These are phyloP conservation scores for Poicephalus meyeri DNA, from an alignment of 2,113 vertebrate genomes.

Conservation along the genomic window DNA sequence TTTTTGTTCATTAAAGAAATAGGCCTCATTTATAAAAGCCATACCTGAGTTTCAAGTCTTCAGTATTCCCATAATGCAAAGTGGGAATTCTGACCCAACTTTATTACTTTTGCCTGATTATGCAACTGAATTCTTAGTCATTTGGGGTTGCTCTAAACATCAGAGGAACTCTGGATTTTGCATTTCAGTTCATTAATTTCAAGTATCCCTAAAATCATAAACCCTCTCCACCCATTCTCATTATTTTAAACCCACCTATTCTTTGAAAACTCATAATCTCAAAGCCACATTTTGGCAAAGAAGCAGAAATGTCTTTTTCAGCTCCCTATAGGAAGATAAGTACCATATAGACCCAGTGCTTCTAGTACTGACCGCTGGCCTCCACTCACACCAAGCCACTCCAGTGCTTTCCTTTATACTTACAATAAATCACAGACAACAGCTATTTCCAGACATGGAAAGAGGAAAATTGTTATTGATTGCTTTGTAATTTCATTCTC, in stretches of 20 bases:
- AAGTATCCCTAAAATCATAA: background rate
- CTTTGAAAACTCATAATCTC: background rate
- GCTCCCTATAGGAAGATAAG: background rate
- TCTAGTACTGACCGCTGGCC: background rate
- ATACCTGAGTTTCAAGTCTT: background rate
- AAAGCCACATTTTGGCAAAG: background rate
- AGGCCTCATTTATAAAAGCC: background rate
- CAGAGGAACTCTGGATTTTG: background rate
- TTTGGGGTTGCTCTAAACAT: background rate
- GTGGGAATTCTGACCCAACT: background rate
- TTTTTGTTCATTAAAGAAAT: background rate
- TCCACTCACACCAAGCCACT: background rate
- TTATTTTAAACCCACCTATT: background rate
- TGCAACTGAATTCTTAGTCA: background rate
- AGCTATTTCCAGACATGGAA: background rate
- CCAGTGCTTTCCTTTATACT: background rate
- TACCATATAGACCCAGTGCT: fast-evolving
- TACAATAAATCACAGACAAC: background rate
- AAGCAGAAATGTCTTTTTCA: background rate
- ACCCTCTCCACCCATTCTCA: background rate
- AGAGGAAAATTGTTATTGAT: background rate
- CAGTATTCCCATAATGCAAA: background rate
- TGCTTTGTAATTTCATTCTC: background rate
- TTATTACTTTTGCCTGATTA: background rate
- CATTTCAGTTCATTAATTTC: background rate